Conservation (phyloP, 92 coral and sea anemone species). For the Actinernus sp. region DNA sequence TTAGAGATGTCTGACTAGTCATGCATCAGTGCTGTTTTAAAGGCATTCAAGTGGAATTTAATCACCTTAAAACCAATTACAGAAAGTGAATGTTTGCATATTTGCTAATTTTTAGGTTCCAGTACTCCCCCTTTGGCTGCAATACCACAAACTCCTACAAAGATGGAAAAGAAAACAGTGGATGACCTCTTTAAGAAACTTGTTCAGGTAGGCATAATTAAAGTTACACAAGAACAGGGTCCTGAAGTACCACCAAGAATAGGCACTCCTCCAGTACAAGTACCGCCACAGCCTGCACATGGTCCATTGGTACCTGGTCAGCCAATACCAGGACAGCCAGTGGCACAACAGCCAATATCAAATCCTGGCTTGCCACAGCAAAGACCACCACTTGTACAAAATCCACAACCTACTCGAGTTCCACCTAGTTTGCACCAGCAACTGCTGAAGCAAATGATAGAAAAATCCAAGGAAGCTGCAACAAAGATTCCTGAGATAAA, state of each 20-base stretch:
- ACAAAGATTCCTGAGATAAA: constrained; percentile 73
- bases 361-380: constrained; percentile 22
- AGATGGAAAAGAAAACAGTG: constrained; percentile 89
- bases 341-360: neutral
- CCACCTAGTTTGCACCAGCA: constrained; percentile 8
- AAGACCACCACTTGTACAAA: constrained; percentile 1
- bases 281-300: constrained; percentile 29
- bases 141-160: constrained; percentile 68
- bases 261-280: constrained; percentile 58
- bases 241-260: constrained; percentile 64
- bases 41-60: no score
- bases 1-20: no score
- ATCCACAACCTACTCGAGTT: constrained; percentile 1
- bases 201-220: constrained; percentile 84
- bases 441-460: constrained; percentile 23
- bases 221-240: constrained; percentile 79
- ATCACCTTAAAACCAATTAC: no score
- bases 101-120: constrained; percentile 3
- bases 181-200: constrained; percentile 89
- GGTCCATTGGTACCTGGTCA: constrained; percentile 24
- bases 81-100: neutral
- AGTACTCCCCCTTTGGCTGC: constrained; percentile 18
- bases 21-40: no score
- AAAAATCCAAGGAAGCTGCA: constrained; percentile 45
- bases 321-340: constrained; percentile 6